phyloP scores from a whole-genome alignment of 2,113 vertebrate species.

The Varanus salvator region DNA sequence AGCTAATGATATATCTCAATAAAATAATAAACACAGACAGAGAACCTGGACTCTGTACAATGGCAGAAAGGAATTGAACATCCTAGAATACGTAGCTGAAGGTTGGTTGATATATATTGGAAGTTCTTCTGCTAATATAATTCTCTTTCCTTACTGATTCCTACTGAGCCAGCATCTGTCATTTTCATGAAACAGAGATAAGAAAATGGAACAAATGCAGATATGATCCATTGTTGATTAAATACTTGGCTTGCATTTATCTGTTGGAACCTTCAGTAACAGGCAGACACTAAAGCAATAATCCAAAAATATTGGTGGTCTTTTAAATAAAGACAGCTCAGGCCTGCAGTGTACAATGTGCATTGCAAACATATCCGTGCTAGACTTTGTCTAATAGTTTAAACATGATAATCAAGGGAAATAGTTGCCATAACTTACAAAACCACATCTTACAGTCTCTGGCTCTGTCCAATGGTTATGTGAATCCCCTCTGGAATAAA shows the following conservation, averaged over 20 bases:
- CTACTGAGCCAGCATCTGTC: conserved; percentile 69
- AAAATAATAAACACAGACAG: conserved; percentile 1
- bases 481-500: conserved; percentile 27
- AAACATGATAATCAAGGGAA: conserved; percentile 36
- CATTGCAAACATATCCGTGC: conserved; percentile 46
- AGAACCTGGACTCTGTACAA: conserved; percentile 35
- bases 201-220: conserved; percentile 63
- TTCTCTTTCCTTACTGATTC: conserved; percentile 61
- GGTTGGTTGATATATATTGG: conserved; percentile 68
- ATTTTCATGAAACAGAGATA: conserved; percentile 55
- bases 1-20: not conserved
- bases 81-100: conserved; percentile 67
- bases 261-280: conserved; percentile 55
- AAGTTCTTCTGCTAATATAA: conserved; percentile 59
- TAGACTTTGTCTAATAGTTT: not conserved
- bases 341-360: not conserved
- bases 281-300: conserved; percentile 64
- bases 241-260: conserved; percentile 65
- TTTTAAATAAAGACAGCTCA: conserved; percentile 4
- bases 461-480: conserved; percentile 31
- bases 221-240: conserved; percentile 71
- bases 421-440: conserved; percentile 46
- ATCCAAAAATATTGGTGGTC: conserved; percentile 57
- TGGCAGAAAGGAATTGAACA: conserved; percentile 43
- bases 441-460: conserved; percentile 28